Conservation (phyloP, 2,888 invertebrate genomes). For the Meloe dianella region DNA sequence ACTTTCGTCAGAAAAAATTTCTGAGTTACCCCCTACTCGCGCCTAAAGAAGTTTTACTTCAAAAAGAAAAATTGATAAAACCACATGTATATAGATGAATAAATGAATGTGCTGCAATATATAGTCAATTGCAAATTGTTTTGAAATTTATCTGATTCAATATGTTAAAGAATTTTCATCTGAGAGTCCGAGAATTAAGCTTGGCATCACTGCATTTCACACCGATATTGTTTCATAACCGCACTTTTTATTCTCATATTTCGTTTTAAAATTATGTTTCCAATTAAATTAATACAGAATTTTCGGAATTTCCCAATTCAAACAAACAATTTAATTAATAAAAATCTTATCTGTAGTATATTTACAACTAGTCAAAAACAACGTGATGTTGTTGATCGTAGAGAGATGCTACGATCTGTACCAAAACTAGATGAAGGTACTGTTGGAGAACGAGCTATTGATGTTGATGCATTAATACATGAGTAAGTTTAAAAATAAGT, state of each 20-base stretch:
- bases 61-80: too few relatives aligned
- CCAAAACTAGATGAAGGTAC: slow-evolving; percentile 76
- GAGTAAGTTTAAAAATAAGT: slow-evolving; percentile 66
- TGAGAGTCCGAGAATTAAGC: too few relatives aligned
- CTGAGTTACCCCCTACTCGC: too few relatives aligned
- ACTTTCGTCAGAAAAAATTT: too few relatives aligned
- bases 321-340: neutral
- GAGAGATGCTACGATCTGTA: slow-evolving; percentile 63
- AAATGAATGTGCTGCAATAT: too few relatives aligned
- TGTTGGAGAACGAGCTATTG: slow-evolving; percentile 73
- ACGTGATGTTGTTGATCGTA: slow-evolving; percentile 61
- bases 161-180: too few relatives aligned
- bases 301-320: slow-evolving; percentile 15
- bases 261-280: slow-evolving; percentile 14
- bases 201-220: neutral
- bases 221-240: slow-evolving; percentile 8
- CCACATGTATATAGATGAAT: too few relatives aligned
- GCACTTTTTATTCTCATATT: slow-evolving; percentile 13
- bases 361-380: slow-evolving; percentile 26
- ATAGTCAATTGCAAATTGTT: too few relatives aligned
- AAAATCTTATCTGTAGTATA: slow-evolving; percentile 10
- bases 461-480: slow-evolving; percentile 70
- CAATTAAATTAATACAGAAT: slow-evolving; percentile 16
- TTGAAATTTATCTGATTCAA: too few relatives aligned
- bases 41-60: too few relatives aligned